Base-by-base conservation (phyloP, 1,140 invertebrate genomes). In the Pogonognathellus flavescens region DNA sequence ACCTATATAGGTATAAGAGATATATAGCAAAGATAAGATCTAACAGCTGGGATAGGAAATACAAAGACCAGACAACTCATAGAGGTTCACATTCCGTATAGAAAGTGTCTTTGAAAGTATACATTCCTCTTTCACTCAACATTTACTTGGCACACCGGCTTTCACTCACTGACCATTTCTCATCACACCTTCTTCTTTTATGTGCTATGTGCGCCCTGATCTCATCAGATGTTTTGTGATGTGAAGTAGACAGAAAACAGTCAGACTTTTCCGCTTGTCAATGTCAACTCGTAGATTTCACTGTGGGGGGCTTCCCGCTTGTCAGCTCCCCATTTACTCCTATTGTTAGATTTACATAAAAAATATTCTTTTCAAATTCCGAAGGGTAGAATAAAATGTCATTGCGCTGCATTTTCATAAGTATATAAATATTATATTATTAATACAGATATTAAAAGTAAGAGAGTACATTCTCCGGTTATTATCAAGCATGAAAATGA, bases 121-220 rank as follows among this genome's bases (percentile, higher is more conserved):
- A 14, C 70, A 76, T 76, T 76, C 70, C n/a, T 76, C 70, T 76
- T 76, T 76, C 70, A 76, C 70, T 76, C 41, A 41, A 14, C 70
- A n/a, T 76, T 76, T 66, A 66, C 20, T 31, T 25, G 22, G 20
- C 62, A 66, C 62, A 25, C 62, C 20, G 62, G 41, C 31, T 76
- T 76, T 76, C 70, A 49, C 70, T 76, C 31, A 49, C 70, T 31
- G 25, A 49, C 80, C 53, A 82, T 82, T 82, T 82, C 80, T 82
- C 80, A 82, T 82, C 80, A 82, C 80, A 82, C 80, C 80, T 82
- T 57, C 52, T 82, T 20, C 55, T 82, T 80, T 57, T 82, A 55
- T 76, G 41, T 18, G 13, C n/a, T 76, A 50, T 50, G n/a, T n/a
- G 41, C 66, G n/a, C n/a, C 13, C 25, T 72, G 31, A 72, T 72